Base-by-base conservation (phyloP, 2,113 vertebrate genomes). In the Synodontis membranacea region DNA sequence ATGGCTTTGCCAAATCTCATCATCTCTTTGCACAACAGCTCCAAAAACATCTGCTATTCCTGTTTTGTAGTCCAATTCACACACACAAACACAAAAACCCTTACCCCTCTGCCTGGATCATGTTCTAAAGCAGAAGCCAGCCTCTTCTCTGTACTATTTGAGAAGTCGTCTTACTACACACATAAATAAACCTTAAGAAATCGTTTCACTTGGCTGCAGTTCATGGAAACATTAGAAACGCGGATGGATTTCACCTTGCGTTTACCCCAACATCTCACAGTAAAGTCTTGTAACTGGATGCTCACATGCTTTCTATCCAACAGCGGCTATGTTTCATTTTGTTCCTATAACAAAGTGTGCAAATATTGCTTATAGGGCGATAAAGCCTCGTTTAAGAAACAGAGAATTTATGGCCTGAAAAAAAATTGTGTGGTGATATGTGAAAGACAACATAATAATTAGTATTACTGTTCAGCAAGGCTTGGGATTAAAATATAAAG, bases 181-280 rank as follows among this genome's bases (percentile, higher is more conserved):
- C 86, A 93, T 92, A 94, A 95, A 95, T 93, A 95, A 93, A 95
- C 94, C 90, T 89, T 9, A 25, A 80, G 4, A 86, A 90, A 91
- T 89, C 88, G 88, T 93, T 94, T 93, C 76, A 56, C 88, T 94
- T 93, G 90, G 88, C 92, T 84, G 60, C 85, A 80, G 88, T 93
- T 93, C 91, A 89, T 83, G 84, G 92, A 93, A 94, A 94, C 92
- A 93, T 83, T 79, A 82, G 86, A 31, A 74, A 92, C 91, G 79
- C 85, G 86, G 88, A 91, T 92, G 89, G 92, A 92, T 93, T 93
- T 93, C 92, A 92, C 93, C 91, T 86, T 89, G 89, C 81, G 87
- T 90, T 92, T 89, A 90, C 87, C 89, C 85, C 46, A 90, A 89
- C 91, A 78, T 48, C 89, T 89, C 87, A 88, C 85, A 91, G 92